Evolutionary conservation across 2,888 invertebrate genomes (phyloP).

Genomic region (Apotomis betuletana): DNA sequence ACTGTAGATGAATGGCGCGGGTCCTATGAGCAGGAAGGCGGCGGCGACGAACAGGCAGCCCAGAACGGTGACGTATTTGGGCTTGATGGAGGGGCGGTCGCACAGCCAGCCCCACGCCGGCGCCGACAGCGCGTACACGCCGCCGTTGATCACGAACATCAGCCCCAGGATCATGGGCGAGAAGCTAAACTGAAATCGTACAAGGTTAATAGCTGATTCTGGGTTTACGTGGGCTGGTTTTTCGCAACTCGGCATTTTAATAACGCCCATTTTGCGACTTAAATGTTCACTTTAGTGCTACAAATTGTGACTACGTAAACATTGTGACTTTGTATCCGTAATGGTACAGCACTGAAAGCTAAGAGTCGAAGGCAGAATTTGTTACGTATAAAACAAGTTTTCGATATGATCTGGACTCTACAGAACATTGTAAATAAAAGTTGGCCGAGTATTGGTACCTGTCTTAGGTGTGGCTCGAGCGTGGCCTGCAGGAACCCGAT

Average conservation of each 20-base stretch:
- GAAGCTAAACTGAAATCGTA: conserved; percentile 82
- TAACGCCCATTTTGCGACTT: neutral
- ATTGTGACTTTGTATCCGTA: too few species aligned
- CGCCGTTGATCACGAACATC: conserved; percentile 93
- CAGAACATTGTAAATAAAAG: too few species aligned
- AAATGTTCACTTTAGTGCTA: neutral
- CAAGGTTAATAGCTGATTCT: neutral
- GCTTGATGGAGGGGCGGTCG: conserved; percentile 85
- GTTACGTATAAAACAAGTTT: too few species aligned
- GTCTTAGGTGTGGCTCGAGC: conserved; percentile 92
- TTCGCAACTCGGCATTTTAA: too few species aligned
- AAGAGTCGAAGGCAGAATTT: too few species aligned
- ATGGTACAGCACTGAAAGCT: too few species aligned
- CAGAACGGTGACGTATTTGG: conserved; percentile 86
- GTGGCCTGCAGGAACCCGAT: conserved; percentile 95
- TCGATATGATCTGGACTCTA: too few species aligned
- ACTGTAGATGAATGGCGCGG: conserved; percentile 88
- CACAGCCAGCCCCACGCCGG: conserved; percentile 92
- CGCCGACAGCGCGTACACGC: conserved; percentile 90
- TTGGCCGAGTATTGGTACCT: conserved; percentile 62
- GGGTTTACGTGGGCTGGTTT: too few species aligned
- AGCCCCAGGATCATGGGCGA: conserved; percentile 88
- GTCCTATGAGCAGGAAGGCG: conserved; percentile 90
- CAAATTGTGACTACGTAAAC: too few species aligned
- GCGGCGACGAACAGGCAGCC: conserved; percentile 87